Conservation (phyloP, 2,888 invertebrate genomes). For the Drosophila putrida region DNA sequence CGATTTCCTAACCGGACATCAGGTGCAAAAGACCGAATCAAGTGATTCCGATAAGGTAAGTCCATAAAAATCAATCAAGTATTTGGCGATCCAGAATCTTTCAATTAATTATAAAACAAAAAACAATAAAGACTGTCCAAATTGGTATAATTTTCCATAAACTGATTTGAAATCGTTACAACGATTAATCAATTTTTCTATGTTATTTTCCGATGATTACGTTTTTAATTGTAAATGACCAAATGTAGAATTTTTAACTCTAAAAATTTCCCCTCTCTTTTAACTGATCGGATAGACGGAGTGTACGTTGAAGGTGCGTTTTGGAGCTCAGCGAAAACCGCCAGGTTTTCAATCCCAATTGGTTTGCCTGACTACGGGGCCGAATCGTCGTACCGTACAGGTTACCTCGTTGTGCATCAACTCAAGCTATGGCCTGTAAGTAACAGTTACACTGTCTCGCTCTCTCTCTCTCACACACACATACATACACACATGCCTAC, state of each 20-base stretch:
- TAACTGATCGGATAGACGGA: slow-evolving; percentile 80
- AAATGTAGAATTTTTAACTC: background rate
- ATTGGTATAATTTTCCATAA: no score
- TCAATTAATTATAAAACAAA: no score
- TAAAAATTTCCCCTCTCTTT: no score
- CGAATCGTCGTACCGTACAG: slow-evolving; percentile 88
- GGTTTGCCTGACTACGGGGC: slow-evolving; percentile 95
- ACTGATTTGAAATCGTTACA: no score
- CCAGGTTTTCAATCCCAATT: slow-evolving; percentile 99
- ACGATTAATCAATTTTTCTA: no score
- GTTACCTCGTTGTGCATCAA: slow-evolving; percentile 96
- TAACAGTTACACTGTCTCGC: slow-evolving; percentile 46
- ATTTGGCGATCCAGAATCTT: no score
- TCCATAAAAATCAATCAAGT: background rate
- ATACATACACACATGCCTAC: background rate
- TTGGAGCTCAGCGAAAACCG: slow-evolving; percentile 93
- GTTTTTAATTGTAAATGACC: no score
- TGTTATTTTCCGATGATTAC: no score
- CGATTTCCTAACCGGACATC: slow-evolving; percentile 88
- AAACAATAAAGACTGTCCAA: no score
- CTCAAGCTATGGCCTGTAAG: slow-evolving; percentile 98
- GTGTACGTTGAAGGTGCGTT: slow-evolving; percentile 89
- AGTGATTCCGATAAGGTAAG: slow-evolving; percentile 82
- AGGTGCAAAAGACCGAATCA: slow-evolving; percentile 85
- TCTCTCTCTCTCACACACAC: background rate